These are phyloP conservation scores for Drosophila suzukii DNA, from an alignment of 1,140 invertebrate genomes.

Conservation along the genomic window DNA sequence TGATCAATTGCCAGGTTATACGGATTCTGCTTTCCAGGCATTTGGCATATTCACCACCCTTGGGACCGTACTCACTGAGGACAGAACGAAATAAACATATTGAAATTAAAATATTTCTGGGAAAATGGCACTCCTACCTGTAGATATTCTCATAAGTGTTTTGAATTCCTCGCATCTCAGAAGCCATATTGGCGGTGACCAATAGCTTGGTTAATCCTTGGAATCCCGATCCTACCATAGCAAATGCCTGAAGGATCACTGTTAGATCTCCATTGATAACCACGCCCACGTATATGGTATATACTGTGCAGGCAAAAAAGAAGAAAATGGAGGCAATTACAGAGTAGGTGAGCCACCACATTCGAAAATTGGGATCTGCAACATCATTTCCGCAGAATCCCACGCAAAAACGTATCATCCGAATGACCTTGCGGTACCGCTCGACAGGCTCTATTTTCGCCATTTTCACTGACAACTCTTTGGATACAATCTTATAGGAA, in stretches of 20 bases:
- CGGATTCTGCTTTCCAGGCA: slow-evolving; percentile 49
- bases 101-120: not conserved
- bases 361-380: slow-evolving; percentile 45
- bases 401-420: slow-evolving; percentile 51
- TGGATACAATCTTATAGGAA: not conserved
- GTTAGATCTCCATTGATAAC: slow-evolving; percentile 46
- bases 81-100: not conserved
- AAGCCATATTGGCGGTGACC: not conserved
- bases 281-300: slow-evolving; percentile 62
- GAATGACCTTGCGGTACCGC: slow-evolving; percentile 38
- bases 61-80: slow-evolving; percentile 40
- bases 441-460: slow-evolving; percentile 14
- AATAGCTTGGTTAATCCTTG: slow-evolving; percentile 54
- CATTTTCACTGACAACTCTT: not conserved
- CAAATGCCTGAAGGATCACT: slow-evolving; percentile 50
- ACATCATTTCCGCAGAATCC: slow-evolving; percentile 56
- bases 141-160: slow-evolving; percentile 51
- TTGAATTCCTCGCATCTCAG: slow-evolving; percentile 26
- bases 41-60: slow-evolving; percentile 38
- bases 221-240: slow-evolving; percentile 33
- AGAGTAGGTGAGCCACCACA: slow-evolving; percentile 55
- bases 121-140: not conserved
- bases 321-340: slow-evolving; percentile 23
- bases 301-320: slow-evolving; percentile 49
- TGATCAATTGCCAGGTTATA: slow-evolving; percentile 36